phyloP scores from a whole-genome alignment of 2,113 vertebrate genomes.

The Neogobius melanostomus region DNA sequence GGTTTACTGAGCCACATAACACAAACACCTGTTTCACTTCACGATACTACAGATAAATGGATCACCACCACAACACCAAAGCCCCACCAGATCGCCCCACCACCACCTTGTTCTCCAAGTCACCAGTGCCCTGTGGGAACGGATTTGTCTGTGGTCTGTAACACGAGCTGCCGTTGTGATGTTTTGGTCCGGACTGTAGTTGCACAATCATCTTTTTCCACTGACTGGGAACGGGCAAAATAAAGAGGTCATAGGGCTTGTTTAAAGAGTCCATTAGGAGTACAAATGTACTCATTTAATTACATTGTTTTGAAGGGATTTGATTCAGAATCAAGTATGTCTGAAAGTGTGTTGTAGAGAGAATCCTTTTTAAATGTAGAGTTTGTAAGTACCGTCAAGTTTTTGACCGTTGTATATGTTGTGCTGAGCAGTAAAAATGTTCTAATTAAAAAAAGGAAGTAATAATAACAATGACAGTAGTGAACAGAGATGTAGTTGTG shows the following conservation, averaged over 20 bases:
- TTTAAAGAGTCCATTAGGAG: neutral
- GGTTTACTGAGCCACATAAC: neutral
- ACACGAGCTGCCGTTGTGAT: conserved; percentile 55
- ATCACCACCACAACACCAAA: neutral
- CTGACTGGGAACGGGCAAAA: conserved; percentile 23
- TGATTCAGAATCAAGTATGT: too few species aligned
- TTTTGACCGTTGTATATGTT: too few species aligned
- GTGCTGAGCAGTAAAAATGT: too few species aligned
- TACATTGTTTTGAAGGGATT: neutral
- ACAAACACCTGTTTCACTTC: neutral
- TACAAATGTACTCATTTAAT: neutral
- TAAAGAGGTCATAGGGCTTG: conserved; percentile 9
- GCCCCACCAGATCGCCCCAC: neutral
- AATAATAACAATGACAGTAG: too few species aligned
- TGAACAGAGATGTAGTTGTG: too few species aligned
- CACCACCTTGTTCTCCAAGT: neutral
- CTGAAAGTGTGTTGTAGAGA: too few species aligned
- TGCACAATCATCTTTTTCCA: conserved; percentile 40
- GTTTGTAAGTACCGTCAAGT: too few species aligned
- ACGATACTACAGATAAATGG: neutral
- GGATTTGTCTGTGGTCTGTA: conserved; percentile 43
- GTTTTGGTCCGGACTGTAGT: conserved; percentile 30
- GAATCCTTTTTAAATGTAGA: too few species aligned
- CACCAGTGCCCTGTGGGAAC: conserved; percentile 39
- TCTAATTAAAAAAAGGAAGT: too few species aligned